Evolutionary conservation across 1,140 invertebrate species (phyloP).

Genomic region (Drosophila setifemur): DNA sequence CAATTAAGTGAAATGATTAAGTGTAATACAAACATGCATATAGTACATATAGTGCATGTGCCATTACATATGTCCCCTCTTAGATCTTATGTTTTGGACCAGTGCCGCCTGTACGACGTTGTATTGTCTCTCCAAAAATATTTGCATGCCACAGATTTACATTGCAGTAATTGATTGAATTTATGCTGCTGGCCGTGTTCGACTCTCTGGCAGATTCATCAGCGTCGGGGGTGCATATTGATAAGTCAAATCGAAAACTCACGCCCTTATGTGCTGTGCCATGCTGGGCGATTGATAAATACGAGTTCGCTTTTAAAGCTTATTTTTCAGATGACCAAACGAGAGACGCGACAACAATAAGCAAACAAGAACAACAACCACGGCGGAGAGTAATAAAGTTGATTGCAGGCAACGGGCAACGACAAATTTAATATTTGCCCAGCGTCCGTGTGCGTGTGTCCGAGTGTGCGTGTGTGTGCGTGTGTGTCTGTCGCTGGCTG

Average conservation of each 20-base stretch:
- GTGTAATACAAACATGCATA: no score
- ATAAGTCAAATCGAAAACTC: constrained; percentile 38
- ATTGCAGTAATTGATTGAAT: constrained; percentile 16
- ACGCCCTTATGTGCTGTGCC: no score
- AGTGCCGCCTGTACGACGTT: not conserved
- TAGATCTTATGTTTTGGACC: not conserved
- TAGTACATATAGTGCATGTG: no score
- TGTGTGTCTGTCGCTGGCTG: no score
- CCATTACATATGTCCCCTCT: not conserved
- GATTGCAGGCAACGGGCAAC: constrained; percentile 65
- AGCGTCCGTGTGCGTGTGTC: constrained; percentile 4
- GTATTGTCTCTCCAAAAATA: not conserved
- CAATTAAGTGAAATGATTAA: no score
- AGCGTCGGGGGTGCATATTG: not conserved
- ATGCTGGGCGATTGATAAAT: constrained; percentile 60
- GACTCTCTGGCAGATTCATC: not conserved
- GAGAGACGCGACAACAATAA: constrained; percentile 48
- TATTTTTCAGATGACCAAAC: constrained; percentile 64
- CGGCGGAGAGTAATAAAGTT: constrained; percentile 62
- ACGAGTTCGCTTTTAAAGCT: constrained; percentile 31
- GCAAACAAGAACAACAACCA: constrained; percentile 38
- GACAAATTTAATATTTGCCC: constrained; percentile 65
- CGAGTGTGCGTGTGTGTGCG: no score
- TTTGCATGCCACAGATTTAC: constrained; percentile 15
- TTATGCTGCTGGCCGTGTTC: constrained; percentile 3